These are phyloP conservation scores for Heliornis fulica DNA, from an alignment of 2,113 vertebrate species.

Conservation along the genomic window DNA sequence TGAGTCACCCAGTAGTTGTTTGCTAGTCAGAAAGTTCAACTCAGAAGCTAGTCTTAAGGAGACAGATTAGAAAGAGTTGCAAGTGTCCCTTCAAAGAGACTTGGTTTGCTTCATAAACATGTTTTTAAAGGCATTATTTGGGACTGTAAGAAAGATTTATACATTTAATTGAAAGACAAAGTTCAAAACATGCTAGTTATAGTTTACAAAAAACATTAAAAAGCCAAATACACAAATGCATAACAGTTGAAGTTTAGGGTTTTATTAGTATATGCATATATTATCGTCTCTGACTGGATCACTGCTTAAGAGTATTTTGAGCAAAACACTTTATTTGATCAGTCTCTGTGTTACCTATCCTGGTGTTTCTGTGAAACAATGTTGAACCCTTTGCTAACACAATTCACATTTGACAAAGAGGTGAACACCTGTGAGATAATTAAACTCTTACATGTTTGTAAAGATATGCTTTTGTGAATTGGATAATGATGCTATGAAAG, in stretches of 20 bases:
- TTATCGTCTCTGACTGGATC: neutral
- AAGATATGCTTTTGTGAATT: neutral
- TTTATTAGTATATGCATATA: neutral
- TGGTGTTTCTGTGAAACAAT: neutral
- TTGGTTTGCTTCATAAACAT: neutral
- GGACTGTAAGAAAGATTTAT: neutral
- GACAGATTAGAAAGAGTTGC: neutral
- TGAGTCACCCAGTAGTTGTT: neutral
- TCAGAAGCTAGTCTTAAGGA: neutral
- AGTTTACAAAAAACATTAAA: neutral
- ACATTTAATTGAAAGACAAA: neutral
- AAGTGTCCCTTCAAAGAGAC: neutral
- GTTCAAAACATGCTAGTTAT: neutral
- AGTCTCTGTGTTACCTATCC: neutral
- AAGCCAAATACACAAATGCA: neutral
- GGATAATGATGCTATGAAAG: neutral
- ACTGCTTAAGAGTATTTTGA: neutral
- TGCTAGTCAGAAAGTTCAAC: neutral
- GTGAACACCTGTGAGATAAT: neutral
- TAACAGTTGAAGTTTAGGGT: neutral
- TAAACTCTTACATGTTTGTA: neutral
- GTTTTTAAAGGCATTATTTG: neutral
- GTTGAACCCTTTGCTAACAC: neutral
- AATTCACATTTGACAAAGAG: neutral
- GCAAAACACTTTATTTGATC: neutral